Evolutionary conservation across 2,113 vertebrate species (phyloP), one percentile per base, ranked within the genome.

Genomic region (Ophthalmolycus amberensis): DNA sequence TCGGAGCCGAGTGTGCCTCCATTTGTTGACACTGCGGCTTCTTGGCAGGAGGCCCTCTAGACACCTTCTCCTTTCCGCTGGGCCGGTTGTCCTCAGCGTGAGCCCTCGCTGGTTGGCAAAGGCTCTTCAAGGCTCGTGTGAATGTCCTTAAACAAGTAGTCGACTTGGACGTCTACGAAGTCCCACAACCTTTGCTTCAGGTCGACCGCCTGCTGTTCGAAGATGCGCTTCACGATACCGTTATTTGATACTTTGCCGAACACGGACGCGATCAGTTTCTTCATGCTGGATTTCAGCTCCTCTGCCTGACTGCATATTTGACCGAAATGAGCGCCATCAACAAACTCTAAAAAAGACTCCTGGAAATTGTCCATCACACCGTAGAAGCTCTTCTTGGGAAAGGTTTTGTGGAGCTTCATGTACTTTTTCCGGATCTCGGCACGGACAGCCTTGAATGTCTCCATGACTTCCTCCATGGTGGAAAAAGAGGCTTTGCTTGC

Each of bases 111-210:
- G 67, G 58, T 82, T 88, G 95, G 89, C 96, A 96, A 5, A 95
- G 82, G 58, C 92, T 94, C 85, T 95, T 84, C 50, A 98, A 98
- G 87, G 1, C 94, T 92, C 32, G 85, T 91, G 73, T 94, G 92
- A 73, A 99, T 92, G 66, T 97, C 97, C 82, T 92, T 95, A 88
- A 99, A 97, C 80, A 99, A 91, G 85, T 95, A 96, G 89, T 99
- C 96, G 62, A 99, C 95, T 77, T 98, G 97, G 6, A 95, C 95
- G 71, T 99, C 97, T 9, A 99, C 97, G 94, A 98, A 98, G 71
- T 96, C 96, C 98, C 98, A 99, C 67, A 99, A 71, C 84, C 97
- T 97, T 56, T 96, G 97, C 90, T 99, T 99, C 90, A 98, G 95
- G 89, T 98, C 96, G 40, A 94, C 94, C 1, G 97, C 94, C 48